Base-by-base conservation (phyloP, 2,888 invertebrate species). In the Eurytoma adleriae region DNA sequence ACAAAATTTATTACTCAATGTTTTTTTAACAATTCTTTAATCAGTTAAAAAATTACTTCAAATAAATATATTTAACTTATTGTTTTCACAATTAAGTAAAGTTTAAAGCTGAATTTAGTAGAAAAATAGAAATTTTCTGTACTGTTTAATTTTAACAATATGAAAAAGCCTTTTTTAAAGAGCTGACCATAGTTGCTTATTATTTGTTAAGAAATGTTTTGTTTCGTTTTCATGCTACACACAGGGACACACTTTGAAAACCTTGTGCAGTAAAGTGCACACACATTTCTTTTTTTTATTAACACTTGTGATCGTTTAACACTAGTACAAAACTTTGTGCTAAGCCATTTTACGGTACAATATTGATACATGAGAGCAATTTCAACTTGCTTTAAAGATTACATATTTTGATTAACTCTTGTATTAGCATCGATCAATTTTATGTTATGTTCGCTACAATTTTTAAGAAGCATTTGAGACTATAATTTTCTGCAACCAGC, bases 241-340 rank as follows among this genome's bases (percentile, higher is more conserved):
- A 76, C 61, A n/a, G 66, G 70, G 54, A 76, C 12, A 75, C 13
- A 61, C 24, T 48, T 62, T 12, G 12, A 74, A 70, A 78, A 54
- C n/a, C 52, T 78, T 59, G 59, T 70, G 68, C 68, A 74, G 71
- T 73, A 18, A n/a, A 67, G 20, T 75, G 20, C 67, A 71, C 64
- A 48, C 30, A 59, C 4, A n/a, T 10, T 20, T 61, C 54, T n/a
- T 74, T 20, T 10, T 48, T 56, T 56, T 10, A 57, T 16, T 69
- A 40, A 40, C 40, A 40, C 13, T 48, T 68, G 24, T 48, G 30
- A 67, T 75, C 10, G 3, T 59, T 79, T 66, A 18, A 70, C 56
- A 67, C 40, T 66, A 30, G 13, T 69, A 54, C 61, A 40, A 67
- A 71, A 14, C 50, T 76, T 80, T 80, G 64, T 76, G 71, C 71